These are phyloP conservation scores for Spermophilus dauricus DNA, from an alignment of 2,113 vertebrate genomes.

Conservation along the genomic window DNA sequence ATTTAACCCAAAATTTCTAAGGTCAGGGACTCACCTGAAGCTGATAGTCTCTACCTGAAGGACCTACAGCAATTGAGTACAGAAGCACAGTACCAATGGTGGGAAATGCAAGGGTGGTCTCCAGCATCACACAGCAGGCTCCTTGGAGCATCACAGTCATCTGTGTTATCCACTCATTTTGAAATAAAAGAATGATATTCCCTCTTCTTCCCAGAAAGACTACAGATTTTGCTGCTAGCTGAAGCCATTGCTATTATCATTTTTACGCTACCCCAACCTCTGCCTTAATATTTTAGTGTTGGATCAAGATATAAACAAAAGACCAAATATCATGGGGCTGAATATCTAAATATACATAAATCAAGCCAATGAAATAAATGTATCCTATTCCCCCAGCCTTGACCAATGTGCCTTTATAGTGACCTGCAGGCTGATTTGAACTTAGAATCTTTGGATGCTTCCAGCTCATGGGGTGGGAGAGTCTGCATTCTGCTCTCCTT, in stretches of 20 bases:
- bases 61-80: not conserved
- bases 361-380: not conserved
- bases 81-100: not conserved
- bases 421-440: not conserved
- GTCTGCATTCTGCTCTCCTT: rapidly evolving
- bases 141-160: not conserved
- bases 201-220: not conserved
- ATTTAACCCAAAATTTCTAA: not conserved
- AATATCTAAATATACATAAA: not conserved
- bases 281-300: not conserved
- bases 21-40: not conserved
- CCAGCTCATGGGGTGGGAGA: rapidly evolving
- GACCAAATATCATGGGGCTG: not conserved
- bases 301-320: not conserved
- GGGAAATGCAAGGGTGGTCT: not conserved
- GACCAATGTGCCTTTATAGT: not conserved
- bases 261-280: not conserved
- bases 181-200: not conserved
- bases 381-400: not conserved
- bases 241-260: not conserved
- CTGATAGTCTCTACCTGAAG: not conserved
- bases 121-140: not conserved
- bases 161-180: not conserved
- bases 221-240: not conserved
- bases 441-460: not conserved